Evolutionary conservation across 2,797 vertebrate genomes (phyloP).

Genomic region (Schizopygopsis pylzovi): DNA sequence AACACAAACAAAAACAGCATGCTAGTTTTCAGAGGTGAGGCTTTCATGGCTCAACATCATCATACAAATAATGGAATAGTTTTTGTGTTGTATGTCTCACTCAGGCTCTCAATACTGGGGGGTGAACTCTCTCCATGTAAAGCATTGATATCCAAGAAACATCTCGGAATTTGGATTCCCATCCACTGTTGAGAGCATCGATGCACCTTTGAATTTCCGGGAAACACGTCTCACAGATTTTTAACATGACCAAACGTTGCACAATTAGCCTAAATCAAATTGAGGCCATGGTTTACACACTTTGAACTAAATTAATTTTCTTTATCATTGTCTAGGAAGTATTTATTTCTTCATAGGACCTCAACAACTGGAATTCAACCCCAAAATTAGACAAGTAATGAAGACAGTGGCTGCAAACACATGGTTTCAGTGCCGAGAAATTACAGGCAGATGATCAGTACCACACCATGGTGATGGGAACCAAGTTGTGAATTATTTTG

Average conservation of each 20-base stretch:
- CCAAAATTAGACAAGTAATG: slow-evolving; percentile 45
- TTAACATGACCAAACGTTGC: slow-evolving; percentile 36
- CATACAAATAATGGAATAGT: background rate
- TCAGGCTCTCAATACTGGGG: slow-evolving; percentile 71
- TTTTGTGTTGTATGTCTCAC: slow-evolving; percentile 22
- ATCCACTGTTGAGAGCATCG: slow-evolving; percentile 63
- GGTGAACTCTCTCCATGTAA: slow-evolving; percentile 57
- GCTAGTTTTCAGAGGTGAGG: slow-evolving; percentile 73
- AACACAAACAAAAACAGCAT: slow-evolving; percentile 56
- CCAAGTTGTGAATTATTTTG: background rate
- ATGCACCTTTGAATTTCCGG: slow-evolving; percentile 71
- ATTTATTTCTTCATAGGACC: slow-evolving; percentile 70
- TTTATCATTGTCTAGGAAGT: slow-evolving; percentile 57
- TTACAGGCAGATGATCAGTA: background rate
- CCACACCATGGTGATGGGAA: background rate
- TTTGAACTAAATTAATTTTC: background rate
- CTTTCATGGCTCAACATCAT: background rate
- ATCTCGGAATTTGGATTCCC: slow-evolving; percentile 72
- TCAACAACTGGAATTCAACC: slow-evolving; percentile 64
- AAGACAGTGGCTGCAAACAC: slow-evolving; percentile 55
- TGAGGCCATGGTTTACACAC: background rate
- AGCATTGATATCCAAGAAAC: slow-evolving; percentile 68
- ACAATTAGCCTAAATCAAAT: background rate
- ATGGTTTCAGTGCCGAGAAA: slow-evolving; percentile 65
- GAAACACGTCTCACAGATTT: slow-evolving; percentile 62